Base-by-base conservation (phyloP, 1,140 invertebrate species). In the Galendromus occidentalis region DNA sequence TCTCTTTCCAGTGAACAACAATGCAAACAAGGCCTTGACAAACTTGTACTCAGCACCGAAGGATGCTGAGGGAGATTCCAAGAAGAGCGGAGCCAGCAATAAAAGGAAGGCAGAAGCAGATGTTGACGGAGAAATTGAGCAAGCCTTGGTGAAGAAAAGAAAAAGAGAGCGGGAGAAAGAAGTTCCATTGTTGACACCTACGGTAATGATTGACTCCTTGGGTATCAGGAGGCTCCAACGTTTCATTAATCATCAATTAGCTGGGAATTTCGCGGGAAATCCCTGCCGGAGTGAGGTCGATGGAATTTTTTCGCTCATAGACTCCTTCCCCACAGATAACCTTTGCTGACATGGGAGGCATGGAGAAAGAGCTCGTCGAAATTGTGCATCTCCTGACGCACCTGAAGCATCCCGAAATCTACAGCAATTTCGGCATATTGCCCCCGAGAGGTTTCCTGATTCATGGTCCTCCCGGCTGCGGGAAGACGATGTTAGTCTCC, bases 401-500 rank as follows among this genome's bases (percentile, higher is more conserved):
- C 72, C 82, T 92, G 71, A 85, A 83, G 70, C 85, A 88, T 73
- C 87, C 88, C 5, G 85, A 90, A 73, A 79, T 91, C 1, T 91
- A 87, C 73, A 78, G 79, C 68, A 79, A 83, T 67, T 75, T 92
- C 44, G 88, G 88, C 9, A 81, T 91, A 68, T 83, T 83, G 66
- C 84, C 88, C 33, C 87, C 88, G 0, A 79, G 84, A 73, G 88
- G 91, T 42, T 84, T 93, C 73, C 76, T 93, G 20, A 77, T 94
- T 47, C 87, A 91, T 77, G 92, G 92, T 0, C 91, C 91, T 9
- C 87, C 90, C 25, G 92, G 92, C 0, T 91, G 87, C 78, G 90
- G 91, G 0, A 96, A 97, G 79, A 91, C 88, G 7, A 78, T 92
- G 51, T 75, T 98, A 64, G 92, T 89, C 0, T 79, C 90, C 77